Evolutionary conservation across 2,113 vertebrate genomes (phyloP), one percentile per base, ranked within the genome.

Genomic region (Hippocampus guttulatus): DNA sequence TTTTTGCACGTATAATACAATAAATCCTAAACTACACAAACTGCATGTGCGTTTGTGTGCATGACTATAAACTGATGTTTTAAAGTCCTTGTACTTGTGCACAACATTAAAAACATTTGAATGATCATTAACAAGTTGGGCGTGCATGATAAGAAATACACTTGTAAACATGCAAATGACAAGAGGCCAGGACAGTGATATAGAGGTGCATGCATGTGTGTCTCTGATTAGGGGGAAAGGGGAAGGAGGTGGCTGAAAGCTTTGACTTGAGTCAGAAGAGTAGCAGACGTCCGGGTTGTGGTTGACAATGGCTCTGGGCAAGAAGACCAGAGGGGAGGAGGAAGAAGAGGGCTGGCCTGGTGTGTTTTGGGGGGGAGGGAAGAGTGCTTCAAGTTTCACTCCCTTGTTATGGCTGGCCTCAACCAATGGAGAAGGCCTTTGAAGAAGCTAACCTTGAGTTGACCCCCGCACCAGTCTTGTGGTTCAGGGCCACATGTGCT

Each of bases 391-490:
- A 66, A 85, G 90, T 89, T 88, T 84, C 84, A 88, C 76, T 81
- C 80, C 81, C 86, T 88, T 89, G 84, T 89, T 91, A 88, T 63
- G 62, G 73, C 43, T 33, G 82, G 83, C 84, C 66, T 40, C 77
- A 81, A 82, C 89, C 90, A 91, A 90, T 91, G 64, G 84, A 86
- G 84, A 78, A 57, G 61, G 77, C 73, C 81, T 89, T 82, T 88
- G 81, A 90, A 87, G 83, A 78, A 75, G 81, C 86, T 91, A 89
- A 92, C 91, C 91, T 92, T 92, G 89, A 87, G 79, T 83, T 89
- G 90, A 92, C 91, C 90, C 83, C 88, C 73, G 61, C 62, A 54
- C 76, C 65, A 70, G 85, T 82, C 85, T 88, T 89, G 82, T 87
- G 84, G 85, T 87, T 90, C 85, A 83, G 86, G 82, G 85, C 85